phyloP scores from a whole-genome alignment of 2,797 vertebrate genomes.

The Enteromius mattozi region DNA sequence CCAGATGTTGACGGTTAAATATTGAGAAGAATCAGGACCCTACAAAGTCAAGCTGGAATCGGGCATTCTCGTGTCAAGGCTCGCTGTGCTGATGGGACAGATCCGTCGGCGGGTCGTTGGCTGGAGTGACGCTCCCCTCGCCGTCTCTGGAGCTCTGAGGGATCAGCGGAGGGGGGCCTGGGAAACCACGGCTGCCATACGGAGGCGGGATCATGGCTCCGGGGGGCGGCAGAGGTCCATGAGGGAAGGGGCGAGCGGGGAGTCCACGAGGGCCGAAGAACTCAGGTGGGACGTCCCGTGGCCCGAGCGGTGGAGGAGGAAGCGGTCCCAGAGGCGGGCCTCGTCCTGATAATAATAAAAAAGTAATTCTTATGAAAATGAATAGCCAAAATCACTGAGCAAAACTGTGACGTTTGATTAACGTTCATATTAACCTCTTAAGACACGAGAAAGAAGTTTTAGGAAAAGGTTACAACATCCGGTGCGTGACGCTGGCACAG shows the following conservation, averaged over 20 bases:
- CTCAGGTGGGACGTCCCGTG: constrained; percentile 67
- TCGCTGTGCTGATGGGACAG: constrained; percentile 62
- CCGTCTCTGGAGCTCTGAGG: constrained; percentile 55
- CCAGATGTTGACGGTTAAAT: constrained; percentile 64
- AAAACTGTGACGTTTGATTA: too few relatives aligned
- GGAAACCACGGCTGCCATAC: constrained; percentile 67
- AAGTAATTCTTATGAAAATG: background rate
- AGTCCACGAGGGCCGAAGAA: constrained; percentile 80
- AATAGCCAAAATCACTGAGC: background rate
- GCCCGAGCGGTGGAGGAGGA: constrained; percentile 56
- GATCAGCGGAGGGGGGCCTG: constrained; percentile 45
- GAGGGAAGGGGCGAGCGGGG: constrained; percentile 72
- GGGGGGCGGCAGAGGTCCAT: constrained; percentile 59
- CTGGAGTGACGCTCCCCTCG: constrained; percentile 45
- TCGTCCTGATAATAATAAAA: constrained; percentile 63
- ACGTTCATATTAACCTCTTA: too few relatives aligned
- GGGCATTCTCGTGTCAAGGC: constrained; percentile 61
- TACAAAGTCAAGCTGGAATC: constrained; percentile 46
- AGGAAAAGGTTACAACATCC: too few relatives aligned
- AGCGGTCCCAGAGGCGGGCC: constrained; percentile 72
- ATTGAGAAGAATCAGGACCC: constrained; percentile 58
- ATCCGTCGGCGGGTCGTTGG: constrained; percentile 55
- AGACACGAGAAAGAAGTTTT: too few relatives aligned
- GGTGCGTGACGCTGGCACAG: too few relatives aligned
- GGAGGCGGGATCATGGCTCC: constrained; percentile 63